Conservation (phyloP, 1,140 invertebrate genomes). For the Zaprionus inermis region DNA sequence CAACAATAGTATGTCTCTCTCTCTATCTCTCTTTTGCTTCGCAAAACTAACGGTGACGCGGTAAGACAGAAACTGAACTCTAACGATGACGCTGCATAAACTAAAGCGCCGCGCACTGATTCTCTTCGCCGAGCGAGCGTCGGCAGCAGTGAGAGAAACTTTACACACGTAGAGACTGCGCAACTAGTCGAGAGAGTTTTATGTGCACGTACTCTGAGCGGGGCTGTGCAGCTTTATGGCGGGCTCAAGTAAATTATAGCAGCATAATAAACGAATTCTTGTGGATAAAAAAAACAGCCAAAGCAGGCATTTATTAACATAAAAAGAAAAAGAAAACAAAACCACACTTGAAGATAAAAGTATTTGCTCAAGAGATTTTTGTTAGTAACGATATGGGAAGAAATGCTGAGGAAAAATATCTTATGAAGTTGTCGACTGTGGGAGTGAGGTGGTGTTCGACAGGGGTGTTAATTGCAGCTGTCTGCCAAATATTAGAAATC, state of each 20-base stretch:
- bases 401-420: not conserved
- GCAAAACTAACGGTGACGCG: conserved; percentile 68
- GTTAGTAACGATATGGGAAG: not conserved
- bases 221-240: conserved; percentile 23
- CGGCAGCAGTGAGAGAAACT: conserved; percentile 17
- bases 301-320: not conserved
- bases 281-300: conserved; percentile 1
- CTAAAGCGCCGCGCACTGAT: conserved; percentile 44
- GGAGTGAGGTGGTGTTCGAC: not conserved
- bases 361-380: conserved; percentile 11
- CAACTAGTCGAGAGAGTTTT: conserved; percentile 55
- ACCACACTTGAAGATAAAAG: conserved; percentile 29
- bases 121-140: conserved; percentile 21
- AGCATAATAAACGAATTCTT: conserved; percentile 18
- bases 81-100: conserved; percentile 76
- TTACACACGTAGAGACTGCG: conserved; percentile 8
- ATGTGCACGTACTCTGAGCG: conserved; percentile 13
- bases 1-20: conserved; percentile 3
- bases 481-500: conserved; percentile 29
- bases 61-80: conserved; percentile 57
- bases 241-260: conserved; percentile 23
- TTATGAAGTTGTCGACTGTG: not conserved
- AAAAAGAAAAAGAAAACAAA: conserved; percentile 7
- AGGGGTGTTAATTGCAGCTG: conserved; percentile 45
- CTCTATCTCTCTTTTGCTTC: conserved; percentile 15